Base-by-base conservation (phyloP, 2,888 invertebrate genomes). In the Hanleya hanleyi region DNA sequence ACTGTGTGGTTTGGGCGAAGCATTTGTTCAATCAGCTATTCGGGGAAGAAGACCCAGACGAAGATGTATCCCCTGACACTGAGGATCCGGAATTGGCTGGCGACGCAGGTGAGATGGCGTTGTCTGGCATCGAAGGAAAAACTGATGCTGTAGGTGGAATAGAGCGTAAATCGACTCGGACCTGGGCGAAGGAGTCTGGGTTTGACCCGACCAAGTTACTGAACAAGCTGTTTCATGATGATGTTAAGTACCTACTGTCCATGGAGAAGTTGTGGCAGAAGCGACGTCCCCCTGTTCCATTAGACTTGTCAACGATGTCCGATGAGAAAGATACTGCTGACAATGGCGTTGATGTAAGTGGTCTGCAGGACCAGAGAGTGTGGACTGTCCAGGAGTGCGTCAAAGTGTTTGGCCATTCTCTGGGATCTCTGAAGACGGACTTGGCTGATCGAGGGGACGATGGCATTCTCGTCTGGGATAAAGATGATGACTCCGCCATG, bases 1-100 rank as follows among this genome's bases (percentile, higher is more conserved):
- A 99, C 91, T 99, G 99, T 90, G 97, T 99, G 81, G 98, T 99
- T 29, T 99, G 99, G 99, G 96, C 98, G 0, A 99, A 99, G 91
- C 98, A 98, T 92, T 93, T 99, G 12, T 99, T 99, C 92, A 98
- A 98, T 91, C 99, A 99, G 91, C 92, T 99, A 22, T 99, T 98
- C 92, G 99, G 99, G 0, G 97, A 98, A 91, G 88, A 87, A 61
- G 98, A 98, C 90, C 96, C 97, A 0, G 98, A 99, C 91, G 95
- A 99, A 87, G 99, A 99, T 90, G 98, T 99, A 1, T 98, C 98
- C 15, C 99, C 99, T 0, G 99, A 99, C 88, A 94, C 96, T 0
- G 97, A 95, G 29, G 98, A 99, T 91, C 97, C 98, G 7, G 98
- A 98, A 91, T 95, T 96, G 5, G 93, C 94, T 29, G 95, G 94